Conservation (phyloP, 1,140 invertebrate species). For the Elysia chlorotica region DNA sequence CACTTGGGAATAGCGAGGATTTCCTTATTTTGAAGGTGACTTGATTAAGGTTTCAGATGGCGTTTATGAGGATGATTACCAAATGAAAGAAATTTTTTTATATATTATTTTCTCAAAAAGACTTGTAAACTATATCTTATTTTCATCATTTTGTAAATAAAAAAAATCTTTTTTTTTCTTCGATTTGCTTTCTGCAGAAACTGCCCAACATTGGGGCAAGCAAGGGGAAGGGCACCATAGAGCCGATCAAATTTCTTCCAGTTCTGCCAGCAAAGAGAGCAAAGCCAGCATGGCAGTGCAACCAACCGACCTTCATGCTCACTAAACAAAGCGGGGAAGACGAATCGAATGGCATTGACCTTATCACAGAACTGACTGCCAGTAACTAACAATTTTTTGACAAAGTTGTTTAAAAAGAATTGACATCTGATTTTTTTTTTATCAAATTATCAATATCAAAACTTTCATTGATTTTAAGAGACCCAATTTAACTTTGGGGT, state of each 20-base stretch:
- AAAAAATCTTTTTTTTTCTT: not conserved
- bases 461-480: too few relatives aligned
- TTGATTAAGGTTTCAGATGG: too few relatives aligned
- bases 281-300: slow-evolving; percentile 58
- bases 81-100: not conserved
- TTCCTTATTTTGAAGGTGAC: too few relatives aligned
- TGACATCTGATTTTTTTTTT: too few relatives aligned
- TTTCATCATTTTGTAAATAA: too few relatives aligned
- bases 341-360: slow-evolving; percentile 44
- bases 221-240: slow-evolving; percentile 58
- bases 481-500: too few relatives aligned
- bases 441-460: too few relatives aligned
- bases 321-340: slow-evolving; percentile 45
- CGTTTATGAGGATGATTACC: too few relatives aligned
- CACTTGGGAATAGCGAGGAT: too few relatives aligned
- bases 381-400: too few relatives aligned
- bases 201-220: slow-evolving; percentile 38
- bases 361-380: slow-evolving; percentile 53
- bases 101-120: not conserved
- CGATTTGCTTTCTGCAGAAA: slow-evolving; percentile 24
- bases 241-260: slow-evolving; percentile 59
- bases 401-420: too few relatives aligned
- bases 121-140: not conserved
- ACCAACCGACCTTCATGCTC: slow-evolving; percentile 53
- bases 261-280: slow-evolving; percentile 55